Evolutionary conservation across 2,797 vertebrate genomes (phyloP).

Genomic region (Onychomys leucogaster): DNA sequence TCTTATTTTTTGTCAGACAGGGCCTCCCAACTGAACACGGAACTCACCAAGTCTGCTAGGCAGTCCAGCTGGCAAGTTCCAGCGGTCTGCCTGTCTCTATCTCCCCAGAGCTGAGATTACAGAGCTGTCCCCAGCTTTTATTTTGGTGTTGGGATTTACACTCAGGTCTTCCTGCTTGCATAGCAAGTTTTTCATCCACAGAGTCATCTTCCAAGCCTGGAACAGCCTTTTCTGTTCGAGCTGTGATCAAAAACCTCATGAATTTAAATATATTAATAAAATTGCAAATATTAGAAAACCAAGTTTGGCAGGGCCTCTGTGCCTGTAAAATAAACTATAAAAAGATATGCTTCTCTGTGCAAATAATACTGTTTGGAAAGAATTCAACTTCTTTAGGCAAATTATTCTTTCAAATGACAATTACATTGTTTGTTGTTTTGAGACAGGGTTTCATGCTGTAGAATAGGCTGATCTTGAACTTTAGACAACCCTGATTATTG

Average conservation of each 20-base stretch:
- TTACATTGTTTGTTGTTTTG: neutral
- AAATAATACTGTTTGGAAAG: neutral
- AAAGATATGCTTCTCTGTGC: neutral
- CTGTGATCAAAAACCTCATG: neutral
- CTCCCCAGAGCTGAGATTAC: neutral
- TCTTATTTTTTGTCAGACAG: neutral
- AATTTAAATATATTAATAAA: neutral
- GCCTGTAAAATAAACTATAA: neutral
- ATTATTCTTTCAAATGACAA: neutral
- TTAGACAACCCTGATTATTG: neutral
- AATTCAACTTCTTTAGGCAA: neutral
- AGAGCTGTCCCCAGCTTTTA: neutral
- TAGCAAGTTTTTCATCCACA: neutral
- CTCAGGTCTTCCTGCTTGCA: neutral
- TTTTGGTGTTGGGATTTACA: neutral
- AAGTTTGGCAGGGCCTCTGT: neutral
- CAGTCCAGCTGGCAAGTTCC: neutral
- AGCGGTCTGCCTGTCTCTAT: neutral
- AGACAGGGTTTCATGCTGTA: neutral
- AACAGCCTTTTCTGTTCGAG: neutral
- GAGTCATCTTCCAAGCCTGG: neutral
- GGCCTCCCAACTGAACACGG: neutral
- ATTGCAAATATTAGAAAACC: constrained; percentile 23
- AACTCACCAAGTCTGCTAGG: neutral
- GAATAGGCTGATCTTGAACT: neutral